Evolutionary conservation across 2,888 invertebrate species (phyloP), one percentile per base, ranked within the genome.

Genomic region (Agrochola circellaris): DNA sequence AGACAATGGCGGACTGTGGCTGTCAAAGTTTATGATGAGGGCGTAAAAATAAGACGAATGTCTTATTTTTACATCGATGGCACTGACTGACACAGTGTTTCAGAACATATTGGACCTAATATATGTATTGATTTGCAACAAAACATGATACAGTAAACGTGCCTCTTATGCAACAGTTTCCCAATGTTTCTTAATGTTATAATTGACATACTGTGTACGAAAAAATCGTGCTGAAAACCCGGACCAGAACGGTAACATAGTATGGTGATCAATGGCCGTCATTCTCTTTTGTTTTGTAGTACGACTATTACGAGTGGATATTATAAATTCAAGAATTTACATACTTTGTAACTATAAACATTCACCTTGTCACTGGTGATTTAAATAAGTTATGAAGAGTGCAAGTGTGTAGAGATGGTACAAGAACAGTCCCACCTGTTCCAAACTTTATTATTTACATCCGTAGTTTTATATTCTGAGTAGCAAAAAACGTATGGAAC

Each of bases 1-100:
- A 86, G 87, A 88, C 88, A 88, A 86, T 83, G 67, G 81, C 13
- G 72, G 76, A 11, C 79, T 77, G 75, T 34, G 86, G 75, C 61
- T 68, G 77, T 86, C 79, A 88, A 88, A 79, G 48, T 86, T 84
- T 75, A 67, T 54, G 62, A 56, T 64, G 38, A 64, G 30, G 62
- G 58, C 54, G 68, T 66, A 30, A 1, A 15, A 13, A 64, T n/a
- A n/a, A n/a, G n/a, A n/a, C n/a, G n/a, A 45, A 61, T 42, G 45
- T 34, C 48, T 51, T 11, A 34, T 51, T 23, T 56, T 80, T 54
- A 51, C 54, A 17, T 45, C 8, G 58, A 58, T 0, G n/a, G 17
- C 2, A 5, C 9, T 11, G 38, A 58, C 42, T 64, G 38, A 30
- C 38, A 26, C 20, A 8, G 56, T 9, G 6, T 11, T 5, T 56